A percentile compares a stretch with the other conserved stretches of the same genome.
Conservation (phyloP, 2,888 invertebrate genomes). For the Linyphia triangularis region DNA sequence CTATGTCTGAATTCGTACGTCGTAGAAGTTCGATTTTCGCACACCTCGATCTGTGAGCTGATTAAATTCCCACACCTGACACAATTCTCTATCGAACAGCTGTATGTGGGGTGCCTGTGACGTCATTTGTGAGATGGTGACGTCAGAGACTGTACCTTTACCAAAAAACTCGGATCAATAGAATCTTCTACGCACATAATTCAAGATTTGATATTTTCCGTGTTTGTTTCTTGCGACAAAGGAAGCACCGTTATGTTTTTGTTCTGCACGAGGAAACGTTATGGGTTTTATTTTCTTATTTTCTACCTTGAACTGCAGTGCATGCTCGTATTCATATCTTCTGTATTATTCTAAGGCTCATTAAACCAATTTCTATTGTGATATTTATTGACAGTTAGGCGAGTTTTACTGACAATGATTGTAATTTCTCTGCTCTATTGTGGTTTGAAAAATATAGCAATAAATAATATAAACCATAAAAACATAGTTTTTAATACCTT, state of each 20-base stretch:
- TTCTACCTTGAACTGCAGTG: neutral
- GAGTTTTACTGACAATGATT: no score
- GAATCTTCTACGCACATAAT: neutral
- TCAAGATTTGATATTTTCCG: neutral
- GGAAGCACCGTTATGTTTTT: neutral
- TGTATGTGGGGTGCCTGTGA: conserved; percentile 18
- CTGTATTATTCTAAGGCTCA: no score
- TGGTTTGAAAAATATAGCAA: no score
- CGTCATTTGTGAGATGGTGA: conserved; percentile 16
- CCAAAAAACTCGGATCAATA: neutral
- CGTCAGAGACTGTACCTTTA: neutral
- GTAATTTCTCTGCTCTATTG: no score
- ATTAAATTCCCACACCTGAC: conserved; percentile 23
- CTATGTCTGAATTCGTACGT: no score
- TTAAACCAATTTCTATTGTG: no score
- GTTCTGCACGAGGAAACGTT: neutral
- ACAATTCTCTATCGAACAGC: conserved; percentile 36
- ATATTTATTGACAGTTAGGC: no score
- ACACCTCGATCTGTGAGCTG: neutral
- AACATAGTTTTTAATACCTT: no score
- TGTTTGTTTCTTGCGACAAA: neutral
- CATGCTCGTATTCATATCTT: no score
- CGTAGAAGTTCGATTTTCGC: no score
- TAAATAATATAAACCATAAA: no score
- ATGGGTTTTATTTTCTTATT: neutral